These are phyloP conservation scores for Sebastes miniatus DNA, from an alignment of 2,797 vertebrate genomes.

Conservation along the genomic window DNA sequence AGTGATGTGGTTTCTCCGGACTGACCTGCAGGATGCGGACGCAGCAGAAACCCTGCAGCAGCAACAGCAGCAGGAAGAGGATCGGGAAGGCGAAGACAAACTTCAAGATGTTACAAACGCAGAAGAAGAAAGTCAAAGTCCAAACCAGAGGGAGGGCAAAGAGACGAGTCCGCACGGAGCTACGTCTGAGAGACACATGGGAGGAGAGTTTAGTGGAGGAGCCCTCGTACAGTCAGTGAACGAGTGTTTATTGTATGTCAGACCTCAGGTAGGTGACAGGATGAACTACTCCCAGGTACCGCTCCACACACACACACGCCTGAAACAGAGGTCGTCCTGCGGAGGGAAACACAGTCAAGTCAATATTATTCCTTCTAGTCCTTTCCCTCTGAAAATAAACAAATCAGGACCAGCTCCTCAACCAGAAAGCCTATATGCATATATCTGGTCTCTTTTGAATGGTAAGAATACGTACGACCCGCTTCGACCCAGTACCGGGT, in stretches of 20 bases:
- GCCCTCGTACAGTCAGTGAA: neutral
- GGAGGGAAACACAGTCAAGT: neutral
- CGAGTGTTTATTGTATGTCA: no score
- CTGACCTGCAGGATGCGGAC: neutral
- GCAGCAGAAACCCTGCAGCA: neutral
- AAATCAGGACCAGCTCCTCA: no score
- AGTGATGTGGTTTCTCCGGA: neutral
- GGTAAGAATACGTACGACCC: no score
- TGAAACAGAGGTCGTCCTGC: neutral
- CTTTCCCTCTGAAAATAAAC: no score
- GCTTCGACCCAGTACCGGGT: no score
- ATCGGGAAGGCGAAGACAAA: neutral
- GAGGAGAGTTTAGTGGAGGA: neutral
- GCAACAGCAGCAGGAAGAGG: neutral
- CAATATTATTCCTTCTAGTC: neutral
- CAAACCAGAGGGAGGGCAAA: neutral
- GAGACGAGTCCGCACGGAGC: neutral
- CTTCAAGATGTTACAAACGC: neutral
- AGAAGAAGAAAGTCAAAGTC: neutral
- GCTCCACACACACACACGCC: neutral
- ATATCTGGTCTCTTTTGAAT: no score
- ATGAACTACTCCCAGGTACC: neutral
- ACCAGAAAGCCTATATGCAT: no score
- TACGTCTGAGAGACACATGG: neutral
- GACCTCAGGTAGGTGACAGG: neutral